Conservation (phyloP, 2,797 vertebrate genomes). For the Lycodopsis pacificus region DNA sequence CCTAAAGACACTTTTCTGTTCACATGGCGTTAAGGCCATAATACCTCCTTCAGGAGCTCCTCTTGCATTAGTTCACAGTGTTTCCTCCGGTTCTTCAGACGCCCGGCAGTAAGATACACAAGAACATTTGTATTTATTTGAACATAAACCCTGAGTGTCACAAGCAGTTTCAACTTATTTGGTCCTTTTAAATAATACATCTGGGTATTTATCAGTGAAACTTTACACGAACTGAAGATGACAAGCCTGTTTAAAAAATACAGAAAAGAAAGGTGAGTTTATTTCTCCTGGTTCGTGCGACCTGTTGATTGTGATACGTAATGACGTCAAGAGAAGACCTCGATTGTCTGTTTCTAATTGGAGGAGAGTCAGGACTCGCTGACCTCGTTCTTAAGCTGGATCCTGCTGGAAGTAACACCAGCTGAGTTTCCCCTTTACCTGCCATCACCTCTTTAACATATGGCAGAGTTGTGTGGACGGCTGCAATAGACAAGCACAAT, state of each 20-base stretch:
- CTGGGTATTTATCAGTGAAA: neutral
- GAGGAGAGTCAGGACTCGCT: conserved; percentile 39
- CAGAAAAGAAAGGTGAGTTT: neutral
- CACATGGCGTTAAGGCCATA: conserved; percentile 57
- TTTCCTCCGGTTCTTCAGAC: neutral
- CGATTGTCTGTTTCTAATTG: conserved; percentile 30
- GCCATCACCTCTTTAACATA: conserved; percentile 40
- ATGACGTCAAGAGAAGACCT: conserved; percentile 23
- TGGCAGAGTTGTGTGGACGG: neutral
- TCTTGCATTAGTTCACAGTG: conserved; percentile 26
- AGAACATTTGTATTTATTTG: neutral
- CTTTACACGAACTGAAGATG: neutral
- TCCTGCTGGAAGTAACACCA: conserved; percentile 35
- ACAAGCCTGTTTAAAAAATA: neutral
- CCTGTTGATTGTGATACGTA: conserved; percentile 16
- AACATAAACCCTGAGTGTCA: neutral
- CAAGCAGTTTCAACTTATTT: neutral
- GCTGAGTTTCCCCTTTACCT: conserved; percentile 52
- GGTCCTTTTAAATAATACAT: neutral
- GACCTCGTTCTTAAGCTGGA: conserved; percentile 55
- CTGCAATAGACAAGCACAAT: neutral
- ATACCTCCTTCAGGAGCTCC: conserved; percentile 24
- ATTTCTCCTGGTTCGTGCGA: neutral
- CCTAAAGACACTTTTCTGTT: conserved; percentile 63
- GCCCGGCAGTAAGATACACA: neutral